Base-by-base conservation (phyloP, 1,140 invertebrate genomes). In the Brachionus paranguensis region DNA sequence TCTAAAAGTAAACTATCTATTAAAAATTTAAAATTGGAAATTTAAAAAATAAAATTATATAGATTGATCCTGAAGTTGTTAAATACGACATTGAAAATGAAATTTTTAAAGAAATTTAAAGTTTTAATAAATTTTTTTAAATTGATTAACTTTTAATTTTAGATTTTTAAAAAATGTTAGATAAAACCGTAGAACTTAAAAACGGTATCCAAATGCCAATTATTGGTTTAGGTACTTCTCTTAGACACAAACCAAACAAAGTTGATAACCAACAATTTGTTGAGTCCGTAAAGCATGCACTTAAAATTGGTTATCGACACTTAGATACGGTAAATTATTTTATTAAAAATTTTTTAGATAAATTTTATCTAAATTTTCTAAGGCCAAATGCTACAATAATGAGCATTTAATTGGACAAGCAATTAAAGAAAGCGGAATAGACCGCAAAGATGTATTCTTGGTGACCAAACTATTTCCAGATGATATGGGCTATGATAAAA, bases 381-480 rank as follows among this genome's bases (percentile, higher is more conserved):
- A 74, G 70, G 70, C 72, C 11, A 76, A 76, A 50, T 29, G 27
- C 20, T 76, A 76, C 45, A 76, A 76, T 47, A 76, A 76, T 76
- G 72, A 76, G 27, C 43, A 76, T 76, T 12, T 76, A 47, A 76
- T 76, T 6, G 72, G 72, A 2, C 72, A 76, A 29, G 72, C 72
- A 6, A 29, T 84, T 43, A 74, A 85, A 72, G 81, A 86, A 17
- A 86, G 84, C 79, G 85, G 85, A 2, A 86, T 89, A 24, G 85
- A 86, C 7, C 84, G 88, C 55, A 86, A 88, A 68, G 86, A 89
- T 8, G 65, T 90, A 17, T 90, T 90, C 76, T 70, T 90, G 20
- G 86, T 86, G 55, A 87, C 87, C 11, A 90, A 90, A 85, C 85
- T 89, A 60, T 90, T 88, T 88, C 89, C 88, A 47, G 85, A 86